Evolutionary conservation across 2,888 invertebrate genomes (phyloP), one percentile per base, ranked within the genome.

Genomic region (Cosmopolites sordidus): DNA sequence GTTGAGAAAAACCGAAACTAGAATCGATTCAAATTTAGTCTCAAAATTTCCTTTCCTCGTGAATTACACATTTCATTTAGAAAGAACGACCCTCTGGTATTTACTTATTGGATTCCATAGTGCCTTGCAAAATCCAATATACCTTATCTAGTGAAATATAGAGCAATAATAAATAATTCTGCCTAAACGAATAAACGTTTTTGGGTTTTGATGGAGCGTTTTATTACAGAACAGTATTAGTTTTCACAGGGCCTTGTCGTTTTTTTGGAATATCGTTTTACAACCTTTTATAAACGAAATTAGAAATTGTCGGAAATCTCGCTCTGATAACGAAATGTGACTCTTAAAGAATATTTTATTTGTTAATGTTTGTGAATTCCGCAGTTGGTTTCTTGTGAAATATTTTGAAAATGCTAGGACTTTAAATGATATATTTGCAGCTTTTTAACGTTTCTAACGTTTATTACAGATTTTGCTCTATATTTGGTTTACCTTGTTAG

Each of bases 61-160:
- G 61, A 65, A 64, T 65, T 65, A 63, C 63, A 64, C 65, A 65
- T 65, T 65, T 64, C 64, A 65, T 63, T 65, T 65, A 59, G 61
- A 62, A 62, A 62, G 64, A 64, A 64, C 62, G 60, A 64, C 62
- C 63, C 64, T 61, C 60, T 58, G 65, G 65, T 65, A 65, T 65
- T 64, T 65, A 63, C 64, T 65, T 65, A 65, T 65, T 65, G 65
- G 63, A 65, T 65, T 65, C 64, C 56, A 55, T 54, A 39, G 56
- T 44, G 47, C 53, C 52, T 58, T 45, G 56, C 61, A 59, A 62
- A 64, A 62, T 63, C 64, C 64, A 63, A 64, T 65, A 64, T 63
- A 62, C 63, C 62, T 62, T 62, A 61, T 65, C 62, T 60, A 58
- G 61, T 64, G 62, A 64, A 63, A 63, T 64, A 65, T 65, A 60